Conservation (phyloP, 2,113 vertebrate species). For the Peromyscus leucopus region DNA sequence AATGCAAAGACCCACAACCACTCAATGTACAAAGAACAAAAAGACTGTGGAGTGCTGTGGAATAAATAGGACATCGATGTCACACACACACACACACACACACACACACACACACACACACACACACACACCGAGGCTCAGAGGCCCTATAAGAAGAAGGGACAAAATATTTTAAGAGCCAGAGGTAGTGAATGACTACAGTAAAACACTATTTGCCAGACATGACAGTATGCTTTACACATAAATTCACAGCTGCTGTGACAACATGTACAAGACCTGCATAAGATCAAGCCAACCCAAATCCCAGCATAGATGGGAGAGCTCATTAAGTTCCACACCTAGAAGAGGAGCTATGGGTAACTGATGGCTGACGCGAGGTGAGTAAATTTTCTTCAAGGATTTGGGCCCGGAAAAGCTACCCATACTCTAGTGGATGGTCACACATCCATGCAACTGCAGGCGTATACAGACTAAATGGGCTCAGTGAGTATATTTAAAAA, state of each 20-base stretch:
- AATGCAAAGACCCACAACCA: too few relatives aligned
- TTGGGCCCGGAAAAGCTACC: not conserved
- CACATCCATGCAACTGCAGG: not conserved
- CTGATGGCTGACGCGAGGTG: not conserved
- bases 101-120: too few relatives aligned
- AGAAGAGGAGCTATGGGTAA: not conserved
- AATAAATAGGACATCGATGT: too few relatives aligned
- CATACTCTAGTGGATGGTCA: not conserved
- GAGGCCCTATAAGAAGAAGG: too few relatives aligned
- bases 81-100: too few relatives aligned
- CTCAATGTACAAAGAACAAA: too few relatives aligned
- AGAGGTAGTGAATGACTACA: too few relatives aligned
- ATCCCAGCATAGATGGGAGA: not conserved
- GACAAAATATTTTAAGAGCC: too few relatives aligned
- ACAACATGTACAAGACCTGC: too few relatives aligned
- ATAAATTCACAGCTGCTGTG: not conserved
- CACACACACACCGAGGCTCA: too few relatives aligned
- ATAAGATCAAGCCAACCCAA: not conserved
- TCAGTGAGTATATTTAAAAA: not conserved
- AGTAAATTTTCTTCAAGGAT: too few relatives aligned
- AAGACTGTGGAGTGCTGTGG: too few relatives aligned
- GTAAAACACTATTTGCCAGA: not conserved
- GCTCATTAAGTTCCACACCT: not conserved
- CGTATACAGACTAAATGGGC: not conserved
- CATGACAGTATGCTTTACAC: not conserved